Evolutionary conservation across 2,797 vertebrate species (phyloP), one percentile per base, ranked within the genome.

Genomic region (Phrynocephalus forsythii): DNA sequence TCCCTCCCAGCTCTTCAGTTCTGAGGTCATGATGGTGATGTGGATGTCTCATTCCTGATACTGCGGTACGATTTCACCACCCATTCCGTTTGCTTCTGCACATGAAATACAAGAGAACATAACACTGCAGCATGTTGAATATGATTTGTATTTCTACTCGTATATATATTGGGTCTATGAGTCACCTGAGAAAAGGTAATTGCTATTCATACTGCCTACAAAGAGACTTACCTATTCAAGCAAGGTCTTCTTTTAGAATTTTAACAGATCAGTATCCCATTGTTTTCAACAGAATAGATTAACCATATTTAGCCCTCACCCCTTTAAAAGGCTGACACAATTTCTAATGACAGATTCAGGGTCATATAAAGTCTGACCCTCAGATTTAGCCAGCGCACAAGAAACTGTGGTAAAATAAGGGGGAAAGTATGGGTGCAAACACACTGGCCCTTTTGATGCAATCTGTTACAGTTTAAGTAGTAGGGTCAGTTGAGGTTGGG

Each of bases 171-270:
- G 30, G 8, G 60, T 66, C 69, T 52, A 72, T 33, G 69, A 72
- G 66, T n/a, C 56, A 38, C 33, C 56, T 33, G 60, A 24, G 4
- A 56, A 63, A 66, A 63, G 15, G 4, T 63, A 63, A 18, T 26
- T 77, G 33, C 28, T n/a, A 66, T 20, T 69, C 13, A 7, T 15
- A 63, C 71, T 13, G 33, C 71, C 50, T 67, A 30, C 18, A 67
- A 79, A 79, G 66, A 82, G 56, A 44, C 22, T 60, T 84, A 30
- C 20, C 26, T 66, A 66, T 66, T 66, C 56, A 76, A 66, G 72
- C 72, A 76, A 66, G 30, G 76, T n/a, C 83, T 66, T 66, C 26
- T 84, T 76, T 66, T 76, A 84, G 52, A 52, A 18, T 44, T 84
- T 63, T 72, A 63, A 26, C 26, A 38, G 22, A 66, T n/a, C 33